Base-by-base conservation (phyloP, 2,797 vertebrate genomes). In the Manis javanica region DNA sequence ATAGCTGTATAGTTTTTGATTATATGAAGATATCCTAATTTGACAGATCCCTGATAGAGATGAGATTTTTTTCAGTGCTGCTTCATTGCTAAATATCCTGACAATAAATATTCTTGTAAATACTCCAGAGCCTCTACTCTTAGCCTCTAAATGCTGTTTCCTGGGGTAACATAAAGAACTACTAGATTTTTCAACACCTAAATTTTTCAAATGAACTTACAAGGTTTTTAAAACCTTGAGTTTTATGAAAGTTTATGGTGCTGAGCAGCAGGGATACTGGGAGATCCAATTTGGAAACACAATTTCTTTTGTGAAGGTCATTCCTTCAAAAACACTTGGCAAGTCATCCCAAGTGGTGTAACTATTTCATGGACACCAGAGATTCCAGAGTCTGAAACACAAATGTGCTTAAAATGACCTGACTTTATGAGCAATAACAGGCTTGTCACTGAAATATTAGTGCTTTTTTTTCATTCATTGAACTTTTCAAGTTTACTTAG, bases 171-270 rank as follows among this genome's bases (percentile, higher is more conserved):
- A 37, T 29, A 51, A 82, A 71, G 39, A 94, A 51, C 37, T 78
- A 63, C 51, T 19, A 91, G 8, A 86, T 82, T 91, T 91, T 55
- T 87, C 29, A 86, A 53, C 34, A 85, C 37, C 37, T 63, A 74
- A 89, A 24, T 59, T 88, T 91, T 88, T 53, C 37, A 91, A 95
- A 87, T 64, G 46, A 84, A 84, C 8, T 55, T 57, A 89, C 3
- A 66, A 90, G 12, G n/a, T 57, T 94, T 94, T 83, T 61, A 72
- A 92, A 87, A 78, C 10, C 21, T 8, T 83, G 51, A 90, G n/a
- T 88, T 93, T 87, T 63, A 72, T 3, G 79, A 91, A 95, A 37
- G n/a, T 86, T 90, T 39, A 8, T 51, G 26, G 51, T n/a, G 12
- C 61, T 59, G 29, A 71, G 23, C 16, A 78, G 24, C 34, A 92